Conservation (phyloP, 2,888 invertebrate species). For the Agrilus biguttatus region DNA sequence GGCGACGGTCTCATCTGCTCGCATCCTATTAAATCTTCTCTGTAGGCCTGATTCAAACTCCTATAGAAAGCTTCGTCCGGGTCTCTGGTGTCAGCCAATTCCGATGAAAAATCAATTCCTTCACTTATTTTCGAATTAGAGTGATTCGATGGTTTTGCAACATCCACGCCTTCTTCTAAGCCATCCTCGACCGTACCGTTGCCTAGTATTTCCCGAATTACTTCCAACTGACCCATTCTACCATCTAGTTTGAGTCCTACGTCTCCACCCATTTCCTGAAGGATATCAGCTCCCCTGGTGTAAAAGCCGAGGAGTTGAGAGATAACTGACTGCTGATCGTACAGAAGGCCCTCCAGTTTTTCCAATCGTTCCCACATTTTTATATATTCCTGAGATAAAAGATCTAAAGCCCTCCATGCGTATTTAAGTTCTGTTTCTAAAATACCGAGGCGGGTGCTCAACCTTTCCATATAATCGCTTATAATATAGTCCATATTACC, state of each 20-base stretch:
- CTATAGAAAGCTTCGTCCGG: conserved; percentile 81
- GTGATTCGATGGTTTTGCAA: conserved; percentile 30
- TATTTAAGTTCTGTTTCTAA: conserved; percentile 83
- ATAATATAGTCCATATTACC: conserved; percentile 57
- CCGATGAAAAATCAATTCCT: conserved; percentile 25
- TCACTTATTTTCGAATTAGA: conserved; percentile 23
- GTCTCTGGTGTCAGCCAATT: conserved; percentile 40
- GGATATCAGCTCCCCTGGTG: conserved; percentile 40
- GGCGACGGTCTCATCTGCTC: conserved; percentile 46
- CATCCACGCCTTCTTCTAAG: conserved; percentile 48
- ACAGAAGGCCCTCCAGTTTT: conserved; percentile 70
- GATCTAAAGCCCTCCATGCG: conserved; percentile 82
- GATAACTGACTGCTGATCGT: conserved; percentile 84
- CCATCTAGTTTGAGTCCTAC: conserved; percentile 16
- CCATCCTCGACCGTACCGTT: conserved; percentile 52
- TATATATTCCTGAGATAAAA: conserved; percentile 82
- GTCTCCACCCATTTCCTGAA: conserved; percentile 8
- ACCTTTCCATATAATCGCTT: conserved; percentile 81
- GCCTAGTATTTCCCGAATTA: conserved; percentile 49
- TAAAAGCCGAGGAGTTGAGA: conserved; percentile 74
- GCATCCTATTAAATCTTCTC: conserved; percentile 55
- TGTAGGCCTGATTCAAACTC: conserved; percentile 74
- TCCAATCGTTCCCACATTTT: conserved; percentile 89
- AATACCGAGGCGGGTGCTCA: conserved; percentile 73
- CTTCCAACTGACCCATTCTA: conserved; percentile 36